phyloP scores from a whole-genome alignment of 1,140 invertebrate species.

The Yoshiicerus persimilis region DNA sequence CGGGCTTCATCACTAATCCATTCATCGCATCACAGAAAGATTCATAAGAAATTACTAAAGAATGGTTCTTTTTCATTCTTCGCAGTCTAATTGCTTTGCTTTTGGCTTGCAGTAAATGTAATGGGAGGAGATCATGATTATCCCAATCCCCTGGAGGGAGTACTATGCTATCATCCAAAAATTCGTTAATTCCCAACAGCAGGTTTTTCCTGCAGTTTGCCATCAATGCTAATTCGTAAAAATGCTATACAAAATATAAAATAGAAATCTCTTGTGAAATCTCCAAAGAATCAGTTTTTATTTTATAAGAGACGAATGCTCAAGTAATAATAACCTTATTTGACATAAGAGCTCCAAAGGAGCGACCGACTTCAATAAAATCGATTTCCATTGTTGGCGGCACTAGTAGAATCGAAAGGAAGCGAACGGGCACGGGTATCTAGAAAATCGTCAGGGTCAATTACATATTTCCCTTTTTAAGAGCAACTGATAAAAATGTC shows the following conservation, averaged over 20 bases:
- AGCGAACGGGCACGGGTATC: conserved; percentile 78
- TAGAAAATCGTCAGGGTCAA: not conserved
- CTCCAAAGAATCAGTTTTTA: not conserved
- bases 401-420: conserved; percentile 89
- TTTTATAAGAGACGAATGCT: too few species aligned
- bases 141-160: conserved; percentile 80
- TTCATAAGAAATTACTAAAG: conserved; percentile 27
- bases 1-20: conserved; percentile 36
- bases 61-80: conserved; percentile 41
- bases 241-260: conserved; percentile 59
- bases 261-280: not conserved
- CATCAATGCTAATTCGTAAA: conserved; percentile 87
- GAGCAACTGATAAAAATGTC: not conserved
- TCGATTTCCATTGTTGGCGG: conserved; percentile 79
- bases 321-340: conserved; percentile 66
- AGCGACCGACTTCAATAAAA: conserved; percentile 93
- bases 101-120: conserved; percentile 58
- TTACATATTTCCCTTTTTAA: not conserved
- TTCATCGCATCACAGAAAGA: conserved; percentile 39
- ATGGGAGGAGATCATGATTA: conserved; percentile 59
- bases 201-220: conserved; percentile 83
- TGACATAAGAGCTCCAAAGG: conserved; percentile 94
- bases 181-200: conserved; percentile 92
- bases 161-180: conserved; percentile 90
- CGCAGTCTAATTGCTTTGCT: conserved; percentile 47